Conservation (phyloP, 2,113 vertebrate species). For the Lamprotornis superbus region DNA sequence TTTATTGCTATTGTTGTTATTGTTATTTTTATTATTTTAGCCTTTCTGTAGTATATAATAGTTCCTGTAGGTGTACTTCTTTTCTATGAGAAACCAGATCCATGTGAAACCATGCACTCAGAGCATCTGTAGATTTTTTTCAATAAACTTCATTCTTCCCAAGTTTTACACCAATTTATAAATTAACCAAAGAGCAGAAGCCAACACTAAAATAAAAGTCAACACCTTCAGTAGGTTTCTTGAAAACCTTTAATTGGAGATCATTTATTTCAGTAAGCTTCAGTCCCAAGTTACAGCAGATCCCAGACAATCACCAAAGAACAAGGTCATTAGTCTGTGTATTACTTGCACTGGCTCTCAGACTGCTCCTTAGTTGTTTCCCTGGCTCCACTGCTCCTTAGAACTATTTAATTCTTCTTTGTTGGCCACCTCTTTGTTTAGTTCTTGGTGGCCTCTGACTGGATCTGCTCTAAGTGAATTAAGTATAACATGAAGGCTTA, state of each 20-base stretch:
- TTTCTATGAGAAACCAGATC: not conserved
- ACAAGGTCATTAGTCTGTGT: not conserved
- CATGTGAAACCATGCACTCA: not conserved
- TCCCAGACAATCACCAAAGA: not conserved
- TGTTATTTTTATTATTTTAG: not conserved
- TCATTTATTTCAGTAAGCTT: not conserved
- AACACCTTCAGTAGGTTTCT: not conserved
- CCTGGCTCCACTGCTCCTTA: not conserved
- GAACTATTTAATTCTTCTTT: not conserved
- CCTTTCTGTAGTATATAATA: not conserved
- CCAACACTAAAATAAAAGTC: not conserved
- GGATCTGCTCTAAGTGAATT: not conserved
- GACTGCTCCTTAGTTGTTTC: not conserved
- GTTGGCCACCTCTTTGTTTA: not conserved
- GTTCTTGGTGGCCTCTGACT: not conserved
- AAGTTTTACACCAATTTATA: not conserved
- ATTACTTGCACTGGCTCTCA: not conserved
- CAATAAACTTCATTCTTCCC: not conserved
- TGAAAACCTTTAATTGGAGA: not conserved
- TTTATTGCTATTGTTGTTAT: not conserved
- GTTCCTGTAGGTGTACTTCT: not conserved
- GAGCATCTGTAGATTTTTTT: not conserved
- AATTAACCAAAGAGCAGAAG: not conserved
- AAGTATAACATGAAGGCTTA: not conserved
- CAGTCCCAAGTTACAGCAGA: not conserved